Base-by-base conservation (phyloP, 2,797 vertebrate genomes). In the Mallotus villosus region DNA sequence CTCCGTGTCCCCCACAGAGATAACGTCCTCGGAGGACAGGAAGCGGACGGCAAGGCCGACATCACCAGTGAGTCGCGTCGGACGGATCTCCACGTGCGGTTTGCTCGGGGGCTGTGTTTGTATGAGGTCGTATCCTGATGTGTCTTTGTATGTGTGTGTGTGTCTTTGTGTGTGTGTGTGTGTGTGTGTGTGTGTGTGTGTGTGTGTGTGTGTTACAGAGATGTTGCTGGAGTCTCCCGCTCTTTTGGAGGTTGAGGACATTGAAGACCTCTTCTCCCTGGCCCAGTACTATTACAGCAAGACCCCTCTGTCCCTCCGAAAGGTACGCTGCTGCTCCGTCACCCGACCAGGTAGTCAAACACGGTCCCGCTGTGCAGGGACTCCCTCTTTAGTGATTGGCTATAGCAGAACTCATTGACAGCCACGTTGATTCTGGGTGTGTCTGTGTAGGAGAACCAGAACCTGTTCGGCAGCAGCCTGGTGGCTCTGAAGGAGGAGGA, bases 251-350 rank as follows among this genome's bases (percentile, higher is more conserved):
- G 72, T 92, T 5, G 96, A 97, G 77, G 97, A 99, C 79, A 93
- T 95, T 81, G 97, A 98, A 80, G 97, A 99, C 84, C 92, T 99
- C 77, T 96, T 98, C 85, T 95, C 95, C 81, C 84, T 99, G 91
- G 97, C 97, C 19, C 96, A 98, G 61, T 97, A 98, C 92, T 99
- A 99, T 85, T 95, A 95, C 91, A 97, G 94, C 91, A 98, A 96
- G 92, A 99, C 97, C 14, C 97, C 97, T 6, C 85, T 96, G 85
- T 99, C 97, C 1, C 96, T 99, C 83, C 94, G 96, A 82, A 99
- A 98, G 95, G 97, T 98, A 91, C 89, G 58, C 22, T 37, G 34
- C 62, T n/a, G 11, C 41, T 46, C 2, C 12, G 2, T 46, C 19
- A 55, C 51, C 49, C 8, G 49, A 3, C 2, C 12, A 51, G 49